phyloP scores from a whole-genome alignment of 2,797 vertebrate species.

The Rhabdophis nuchalis region DNA sequence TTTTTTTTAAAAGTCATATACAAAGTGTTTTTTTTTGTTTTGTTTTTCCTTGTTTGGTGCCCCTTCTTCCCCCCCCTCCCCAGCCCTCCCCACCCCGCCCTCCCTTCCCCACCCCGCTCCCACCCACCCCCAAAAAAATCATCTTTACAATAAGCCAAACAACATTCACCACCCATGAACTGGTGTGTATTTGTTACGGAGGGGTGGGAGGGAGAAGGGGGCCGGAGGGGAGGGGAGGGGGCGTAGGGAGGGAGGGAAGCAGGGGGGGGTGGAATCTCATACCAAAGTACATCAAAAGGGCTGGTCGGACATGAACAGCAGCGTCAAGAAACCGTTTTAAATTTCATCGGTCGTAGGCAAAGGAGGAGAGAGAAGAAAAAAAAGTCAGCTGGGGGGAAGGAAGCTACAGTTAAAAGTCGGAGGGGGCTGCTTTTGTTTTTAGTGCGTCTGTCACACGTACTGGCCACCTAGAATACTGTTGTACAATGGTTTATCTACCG shows the following conservation, averaged over 20 bases:
- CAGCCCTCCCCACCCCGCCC: conserved; percentile 67
- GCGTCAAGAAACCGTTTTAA: conserved; percentile 84
- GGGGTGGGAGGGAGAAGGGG: conserved; percentile 46
- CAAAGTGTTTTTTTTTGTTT: conserved; percentile 71
- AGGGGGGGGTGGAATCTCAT: conserved; percentile 55
- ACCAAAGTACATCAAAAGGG: conserved; percentile 74
- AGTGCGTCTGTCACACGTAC: conserved; percentile 81
- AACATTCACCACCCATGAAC: conserved; percentile 78
- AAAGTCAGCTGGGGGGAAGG: conserved; percentile 76
- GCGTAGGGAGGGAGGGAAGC: conserved; percentile 24
- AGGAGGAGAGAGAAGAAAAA: conserved; percentile 68
- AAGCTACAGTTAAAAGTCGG: conserved; percentile 85
- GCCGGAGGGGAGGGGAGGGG: not conserved
- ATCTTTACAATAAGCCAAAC: conserved; percentile 78
- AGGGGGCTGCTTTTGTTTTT: conserved; percentile 70
- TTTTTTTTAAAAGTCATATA: conserved; percentile 82
- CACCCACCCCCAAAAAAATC: conserved; percentile 64
- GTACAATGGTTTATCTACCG: conserved; percentile 90
- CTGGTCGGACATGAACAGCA: conserved; percentile 80
- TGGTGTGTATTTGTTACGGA: conserved; percentile 32
- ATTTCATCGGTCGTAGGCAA: conserved; percentile 77
- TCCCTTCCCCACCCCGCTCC: conserved; percentile 65
- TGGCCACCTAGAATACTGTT: conserved; percentile 96
- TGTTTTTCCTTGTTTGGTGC: conserved; percentile 57
- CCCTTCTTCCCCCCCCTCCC: conserved; percentile 45